Percentiles rank a stretch among this genome's conserved stretches.
These are phyloP conservation scores for Oreochromis grahami DNA, from an alignment of 2,797 vertebrate genomes.

Conservation along the genomic window DNA sequence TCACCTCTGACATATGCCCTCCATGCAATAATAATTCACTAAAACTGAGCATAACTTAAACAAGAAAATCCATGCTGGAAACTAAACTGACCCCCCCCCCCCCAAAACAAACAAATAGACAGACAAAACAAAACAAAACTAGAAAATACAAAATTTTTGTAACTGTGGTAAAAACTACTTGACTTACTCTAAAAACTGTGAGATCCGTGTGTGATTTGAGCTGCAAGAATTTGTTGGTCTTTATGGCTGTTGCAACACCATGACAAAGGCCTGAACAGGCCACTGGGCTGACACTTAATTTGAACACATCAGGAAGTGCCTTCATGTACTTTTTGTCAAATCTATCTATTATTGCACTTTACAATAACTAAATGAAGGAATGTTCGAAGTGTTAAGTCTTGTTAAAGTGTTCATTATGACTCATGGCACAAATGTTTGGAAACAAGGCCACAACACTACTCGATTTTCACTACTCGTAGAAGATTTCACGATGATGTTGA, in stretches of 20 bases:
- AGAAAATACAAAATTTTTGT: background rate
- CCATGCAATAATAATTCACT: background rate
- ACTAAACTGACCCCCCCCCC: accelerated
- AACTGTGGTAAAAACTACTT: background rate
- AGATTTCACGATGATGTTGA: background rate
- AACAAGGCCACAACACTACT: accelerated
- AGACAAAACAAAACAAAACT: background rate
- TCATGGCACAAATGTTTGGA: background rate
- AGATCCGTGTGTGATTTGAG: background rate
- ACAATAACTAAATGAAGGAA: background rate
- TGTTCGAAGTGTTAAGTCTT: background rate
- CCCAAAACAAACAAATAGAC: accelerated
- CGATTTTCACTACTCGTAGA: accelerated
- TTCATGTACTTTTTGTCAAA: background rate
- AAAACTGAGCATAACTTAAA: background rate
- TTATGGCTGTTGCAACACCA: accelerated
- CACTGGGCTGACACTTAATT: background rate
- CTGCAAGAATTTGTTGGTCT: background rate
- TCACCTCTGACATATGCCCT: background rate
- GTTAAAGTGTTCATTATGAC: background rate
- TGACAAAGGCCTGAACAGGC: background rate
- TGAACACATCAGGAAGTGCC: background rate
- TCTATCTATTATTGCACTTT: background rate
- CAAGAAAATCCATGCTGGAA: background rate
- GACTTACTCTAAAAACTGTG: background rate